A percentile compares a stretch with the other conserved stretches of the same genome.
Conservation (phyloP, 2,797 vertebrate species). For the Taenioides sp. region DNA sequence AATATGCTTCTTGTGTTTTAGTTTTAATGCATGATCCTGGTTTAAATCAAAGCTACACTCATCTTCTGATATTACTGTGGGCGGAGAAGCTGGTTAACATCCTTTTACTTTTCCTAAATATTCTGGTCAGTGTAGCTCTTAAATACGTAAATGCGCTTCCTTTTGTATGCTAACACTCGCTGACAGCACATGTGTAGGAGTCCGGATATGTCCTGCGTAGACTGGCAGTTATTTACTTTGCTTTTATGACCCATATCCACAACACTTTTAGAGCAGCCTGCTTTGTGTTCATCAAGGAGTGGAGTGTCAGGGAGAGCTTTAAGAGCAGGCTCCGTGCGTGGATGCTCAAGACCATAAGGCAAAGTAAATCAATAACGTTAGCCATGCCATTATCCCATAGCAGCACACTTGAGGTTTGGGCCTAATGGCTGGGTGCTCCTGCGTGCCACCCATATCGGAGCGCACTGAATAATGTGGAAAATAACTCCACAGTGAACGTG, state of each 20-base stretch:
- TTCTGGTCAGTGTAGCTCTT: slow-evolving; percentile 14
- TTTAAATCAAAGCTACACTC: slow-evolving; percentile 31
- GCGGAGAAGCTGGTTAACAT: slow-evolving; percentile 23
- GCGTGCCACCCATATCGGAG: slow-evolving; percentile 41
- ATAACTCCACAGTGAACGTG: slow-evolving; percentile 14
- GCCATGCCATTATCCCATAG: slow-evolving; percentile 54
- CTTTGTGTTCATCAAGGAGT: slow-evolving; percentile 16
- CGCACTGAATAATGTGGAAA: slow-evolving; percentile 51
- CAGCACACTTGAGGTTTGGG: slow-evolving; percentile 50
- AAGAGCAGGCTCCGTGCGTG: slow-evolving; percentile 33
- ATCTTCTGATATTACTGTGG: slow-evolving; percentile 25
- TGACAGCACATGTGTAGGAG: slow-evolving; percentile 9
- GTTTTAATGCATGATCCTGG: slow-evolving; percentile 24
- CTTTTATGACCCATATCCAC: not conserved
- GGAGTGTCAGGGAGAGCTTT: slow-evolving; percentile 15
- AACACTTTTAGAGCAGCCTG: slow-evolving; percentile 10
- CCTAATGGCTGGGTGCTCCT: slow-evolving; percentile 47
- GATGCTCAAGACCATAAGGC: slow-evolving; percentile 39
- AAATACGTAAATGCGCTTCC: slow-evolving; percentile 11
- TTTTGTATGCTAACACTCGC: slow-evolving; percentile 11
- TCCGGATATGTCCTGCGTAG: not conserved
- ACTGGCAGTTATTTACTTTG: not conserved
- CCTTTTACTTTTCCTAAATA: slow-evolving; percentile 22
- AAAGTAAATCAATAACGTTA: slow-evolving; percentile 58
- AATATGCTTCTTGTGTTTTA: too few species aligned